A percentile compares a stretch with the other conserved stretches of the same genome.
Conservation (phyloP, 2,888 invertebrate species). For the Eilema sororculum region DNA sequence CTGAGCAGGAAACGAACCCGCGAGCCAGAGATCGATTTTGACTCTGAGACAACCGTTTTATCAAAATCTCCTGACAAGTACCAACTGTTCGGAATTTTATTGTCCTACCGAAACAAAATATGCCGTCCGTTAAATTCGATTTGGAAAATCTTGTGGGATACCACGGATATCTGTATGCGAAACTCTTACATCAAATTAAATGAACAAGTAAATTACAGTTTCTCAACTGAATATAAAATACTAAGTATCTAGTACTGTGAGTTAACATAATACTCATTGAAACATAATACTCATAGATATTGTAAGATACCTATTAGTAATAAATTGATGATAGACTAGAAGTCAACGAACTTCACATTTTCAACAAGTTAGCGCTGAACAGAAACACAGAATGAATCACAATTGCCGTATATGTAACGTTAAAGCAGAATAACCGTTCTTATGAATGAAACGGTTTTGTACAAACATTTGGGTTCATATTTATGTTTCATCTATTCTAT, state of each 20-base stretch:
- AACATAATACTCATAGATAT: no score
- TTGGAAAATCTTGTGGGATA: background rate
- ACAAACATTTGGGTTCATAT: slow-evolving; percentile 60
- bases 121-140: background rate
- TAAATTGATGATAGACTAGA: background rate
- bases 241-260: background rate
- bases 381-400: slow-evolving; percentile 12
- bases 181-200: background rate
- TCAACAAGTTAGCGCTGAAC: background rate
- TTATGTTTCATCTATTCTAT: slow-evolving; percentile 72
- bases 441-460: slow-evolving; percentile 59
- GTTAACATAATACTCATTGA: background rate
- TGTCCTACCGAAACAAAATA: no score
- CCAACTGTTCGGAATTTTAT: no score
- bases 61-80: no score
- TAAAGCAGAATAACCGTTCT: slow-evolving; percentile 54
- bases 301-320: no score
- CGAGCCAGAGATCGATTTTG: no score
- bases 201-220: background rate
- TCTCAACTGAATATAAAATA: background rate
- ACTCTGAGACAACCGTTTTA: no score
- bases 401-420: slow-evolving; percentile 37
- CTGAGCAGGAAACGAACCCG: no score
- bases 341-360: background rate
- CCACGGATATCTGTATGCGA: no score